Percentiles rank a stretch among this genome's conserved stretches.
Conservation (phyloP, 2,797 vertebrate species). For the Calcarius lapponicus region DNA sequence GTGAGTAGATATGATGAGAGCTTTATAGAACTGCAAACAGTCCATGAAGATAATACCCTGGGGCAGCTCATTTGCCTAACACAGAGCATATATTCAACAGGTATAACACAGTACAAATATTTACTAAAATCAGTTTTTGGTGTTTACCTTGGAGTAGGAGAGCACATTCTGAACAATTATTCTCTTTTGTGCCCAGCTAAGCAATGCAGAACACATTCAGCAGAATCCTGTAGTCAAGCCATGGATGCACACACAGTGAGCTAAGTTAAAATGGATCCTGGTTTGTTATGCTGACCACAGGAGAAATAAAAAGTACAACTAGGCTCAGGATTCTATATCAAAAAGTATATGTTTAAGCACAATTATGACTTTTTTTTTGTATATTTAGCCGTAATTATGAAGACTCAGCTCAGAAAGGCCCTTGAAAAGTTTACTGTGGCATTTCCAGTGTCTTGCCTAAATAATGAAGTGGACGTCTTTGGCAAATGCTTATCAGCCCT, state of each 20-base stretch:
- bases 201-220: neutral
- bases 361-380: neutral
- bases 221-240: neutral
- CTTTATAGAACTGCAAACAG: neutral
- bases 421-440: neutral
- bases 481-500: neutral
- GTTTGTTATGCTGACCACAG: neutral
- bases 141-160: constrained; percentile 1
- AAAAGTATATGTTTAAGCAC: neutral
- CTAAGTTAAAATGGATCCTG: neutral
- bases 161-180: neutral
- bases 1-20: neutral
- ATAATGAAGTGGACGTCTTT: neutral
- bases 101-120: neutral
- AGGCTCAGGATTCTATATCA: neutral
- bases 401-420: neutral
- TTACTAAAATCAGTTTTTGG: neutral
- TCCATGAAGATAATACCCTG: neutral
- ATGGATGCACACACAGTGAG: neutral
- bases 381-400: neutral
- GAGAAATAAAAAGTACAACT: neutral
- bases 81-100: neutral
- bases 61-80: neutral
- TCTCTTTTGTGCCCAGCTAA: neutral
- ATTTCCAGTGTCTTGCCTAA: neutral